Evolutionary conservation across 2,113 vertebrate genomes (phyloP), one percentile per base, ranked within the genome.

Genomic region (Tachycineta bicolor): DNA sequence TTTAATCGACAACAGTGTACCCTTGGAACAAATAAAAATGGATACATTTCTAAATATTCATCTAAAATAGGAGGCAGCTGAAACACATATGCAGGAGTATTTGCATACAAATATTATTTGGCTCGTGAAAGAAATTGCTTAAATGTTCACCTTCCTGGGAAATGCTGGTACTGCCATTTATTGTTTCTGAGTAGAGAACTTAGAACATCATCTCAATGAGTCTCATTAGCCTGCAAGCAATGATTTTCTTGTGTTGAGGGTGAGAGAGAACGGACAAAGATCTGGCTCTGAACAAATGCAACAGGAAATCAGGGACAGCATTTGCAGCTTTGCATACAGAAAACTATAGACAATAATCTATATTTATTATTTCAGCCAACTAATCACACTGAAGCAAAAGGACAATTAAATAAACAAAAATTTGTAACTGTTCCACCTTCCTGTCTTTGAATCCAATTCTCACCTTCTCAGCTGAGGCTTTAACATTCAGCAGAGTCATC

Each of bases 41-140:
- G 56, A 67, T 59, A 44, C 5, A 11, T 49, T 92, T 74, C 80
- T 50, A 92, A 85, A 94, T 94, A 94, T 23, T 83, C 80, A 93
- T 92, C 92, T 89, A 81, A 93, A 93, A 75, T 46, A 78, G 86
- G 82, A 90, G 88, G 63, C 53, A 84, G 79, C 41, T 81, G 79
- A 86, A 93, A 84, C 50, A 76, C 37, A 73, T 34, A 83, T 8
- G 34, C 55, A 83, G 84, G 19, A 60, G 25, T 23, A 94, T 96
- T 89, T 96, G 87, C 96, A 96, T 90, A 73, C 31, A 94, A 91
- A 73, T 71, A 85, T 73, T 91, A 94, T 84, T 59, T 85, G 70
- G 84, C 91, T 87, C 0, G 1, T 1, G 10, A 78, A 85, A 65
- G 75, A 85, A 87, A 59, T 4, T 74, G 33, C 85, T 93, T 83